Evolutionary conservation across 30 jellyfish, hydroid and myxozoan genomes (phyloP), one percentile per base, ranked within the genome.

Genomic region (Aurelia aurita complex sp. Pacific): DNA sequence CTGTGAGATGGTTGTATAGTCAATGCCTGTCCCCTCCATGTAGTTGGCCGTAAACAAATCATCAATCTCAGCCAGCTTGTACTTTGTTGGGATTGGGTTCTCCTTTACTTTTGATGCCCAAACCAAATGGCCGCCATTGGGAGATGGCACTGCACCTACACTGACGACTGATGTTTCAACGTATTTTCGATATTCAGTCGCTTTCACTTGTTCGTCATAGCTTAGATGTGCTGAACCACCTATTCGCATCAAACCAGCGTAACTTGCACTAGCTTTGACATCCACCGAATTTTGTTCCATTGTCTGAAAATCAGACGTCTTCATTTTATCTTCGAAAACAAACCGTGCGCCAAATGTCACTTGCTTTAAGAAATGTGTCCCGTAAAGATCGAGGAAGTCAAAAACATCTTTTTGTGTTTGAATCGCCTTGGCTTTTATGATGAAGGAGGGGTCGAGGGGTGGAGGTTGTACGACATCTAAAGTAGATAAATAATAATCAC

Each of bases 41-140:
- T 57, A 85, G 18, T 32, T 51, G 79, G 72, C 46, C 12, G 95
- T 74, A 62, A 85, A 85, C 66, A 85, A 38, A 7, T 85, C 85
- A 34, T 74, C 95, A 33, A 85, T 85, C 35, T 62, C 72, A 2
- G 77, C 88, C 88, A 85, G 54, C 63, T 64, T 85, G 77, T 62
- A 67, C 50, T 68, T 65, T 33, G 85, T 81, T 42, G 95, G 95
- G 19, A 85, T 89, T 9, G 95, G 95, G 74, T 73, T 85, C 2
- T 85, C 88, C 67, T 85, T 85, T 51, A 85, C 95, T 10, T 87
- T 76, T 4, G 95, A 85, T n/a, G 95, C 95, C 95, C 95, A 85
- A 13, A 17, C 59, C 75, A 29, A 74, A 62, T 88, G 67, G 40
- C 80, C 73, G 12, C 95, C 95, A 64, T 52, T 70, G 3, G 88